Evolutionary conservation across 2,113 vertebrate species (phyloP), one percentile per base, ranked within the genome.

Genomic region (Alces alces): DNA sequence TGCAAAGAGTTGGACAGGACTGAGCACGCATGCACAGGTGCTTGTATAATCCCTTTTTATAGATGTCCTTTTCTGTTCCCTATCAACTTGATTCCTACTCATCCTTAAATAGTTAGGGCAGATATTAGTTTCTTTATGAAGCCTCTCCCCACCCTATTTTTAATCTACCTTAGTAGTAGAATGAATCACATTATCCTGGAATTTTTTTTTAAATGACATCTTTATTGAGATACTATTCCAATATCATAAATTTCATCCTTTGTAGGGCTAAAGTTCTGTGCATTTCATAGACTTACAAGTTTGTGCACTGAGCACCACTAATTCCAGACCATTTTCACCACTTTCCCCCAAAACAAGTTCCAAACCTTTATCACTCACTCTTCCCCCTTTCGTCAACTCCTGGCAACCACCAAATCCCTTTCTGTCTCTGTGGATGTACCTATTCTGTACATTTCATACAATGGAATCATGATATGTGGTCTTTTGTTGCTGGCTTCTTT

Each of bases 261-360:
- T 76, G 19, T 66, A 78, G 58, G 19, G 28, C 9, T 52, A 47
- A 1, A 83, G 28, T 64, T 76, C 30, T 14, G 1, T 14, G 33
- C 21, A 54, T 90, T 58, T 58, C 54, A 6, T 55, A 9, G 21
- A 82, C 64, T 84, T 27, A 70, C 30, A 45, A 27, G 54, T 17
- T 23, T 33, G 11, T 84, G 10, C 14, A n/a, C 70, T n/a, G 23
- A 83, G 79, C 36, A 55, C 16, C 28, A 33, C 16, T 55, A 64
- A 89, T 93, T 58, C 45, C 80, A 61, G 25, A 27, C 47, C 10
- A 27, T 43, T 88, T 90, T 93, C 80, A 50, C 83, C 52, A 52
- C 14, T 14, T 33, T 3, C 9, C 14, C 16, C 2, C 6, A 3
- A 70, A 60, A 86, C 3, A 52, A 97, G 36, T 5, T 23, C 2